phyloP scores from a whole-genome alignment of 2,113 vertebrate genomes.

The Ifrita kowaldi region DNA sequence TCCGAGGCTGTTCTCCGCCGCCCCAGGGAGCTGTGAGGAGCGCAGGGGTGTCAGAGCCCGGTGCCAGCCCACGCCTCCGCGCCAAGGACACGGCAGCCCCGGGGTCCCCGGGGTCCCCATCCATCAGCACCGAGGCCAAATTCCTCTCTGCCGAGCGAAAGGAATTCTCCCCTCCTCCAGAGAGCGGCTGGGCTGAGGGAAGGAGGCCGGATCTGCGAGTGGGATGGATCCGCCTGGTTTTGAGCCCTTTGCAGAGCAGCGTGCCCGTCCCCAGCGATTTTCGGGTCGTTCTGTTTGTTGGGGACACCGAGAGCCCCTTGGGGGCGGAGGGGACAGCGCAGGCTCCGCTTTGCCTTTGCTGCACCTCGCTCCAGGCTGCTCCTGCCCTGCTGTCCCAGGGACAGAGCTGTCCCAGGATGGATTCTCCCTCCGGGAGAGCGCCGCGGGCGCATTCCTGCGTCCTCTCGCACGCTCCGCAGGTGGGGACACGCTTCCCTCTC shows the following conservation, averaged over 20 bases:
- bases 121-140: not conserved
- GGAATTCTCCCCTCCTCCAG: not conserved
- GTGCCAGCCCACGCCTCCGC: not conserved
- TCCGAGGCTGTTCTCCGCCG: not conserved
- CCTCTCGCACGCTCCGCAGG: not conserved
- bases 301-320: not conserved
- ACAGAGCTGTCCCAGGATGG: accelerated
- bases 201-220: not conserved
- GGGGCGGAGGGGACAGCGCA: accelerated
- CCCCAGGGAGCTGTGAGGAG: not conserved
- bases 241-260: accelerated
- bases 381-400: not conserved
- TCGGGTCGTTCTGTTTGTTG: not conserved
- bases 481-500: not conserved
- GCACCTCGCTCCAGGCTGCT: accelerated
- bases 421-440: not conserved
- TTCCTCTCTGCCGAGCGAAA: not conserved
- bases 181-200: not conserved
- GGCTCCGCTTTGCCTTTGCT: not conserved
- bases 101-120: not conserved
- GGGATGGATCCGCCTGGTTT: not conserved
- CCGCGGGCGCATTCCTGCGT: not conserved
- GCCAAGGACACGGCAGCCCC: not conserved
- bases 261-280: accelerated
- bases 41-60: not conserved